Evolutionary conservation across 2,113 vertebrate genomes (phyloP).

Genomic region (Psittacula cyanocephala): DNA sequence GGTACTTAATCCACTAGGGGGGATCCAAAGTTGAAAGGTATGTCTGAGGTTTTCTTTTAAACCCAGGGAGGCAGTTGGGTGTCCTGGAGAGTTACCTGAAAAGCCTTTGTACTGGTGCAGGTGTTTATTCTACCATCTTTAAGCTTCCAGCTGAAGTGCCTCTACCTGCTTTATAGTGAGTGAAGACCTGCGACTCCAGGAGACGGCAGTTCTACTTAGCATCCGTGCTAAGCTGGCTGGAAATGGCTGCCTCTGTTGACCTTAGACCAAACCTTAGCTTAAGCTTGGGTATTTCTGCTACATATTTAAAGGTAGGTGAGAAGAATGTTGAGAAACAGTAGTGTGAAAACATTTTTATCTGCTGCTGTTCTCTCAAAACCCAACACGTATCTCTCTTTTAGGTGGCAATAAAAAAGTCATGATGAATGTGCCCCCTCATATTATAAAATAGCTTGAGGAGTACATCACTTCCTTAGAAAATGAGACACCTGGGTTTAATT

Average conservation of each 20-base stretch:
- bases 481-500: conserved; percentile 27
- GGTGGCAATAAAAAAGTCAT: neutral
- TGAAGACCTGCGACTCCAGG: neutral
- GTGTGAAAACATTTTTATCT: neutral
- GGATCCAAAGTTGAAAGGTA: neutral
- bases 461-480: conserved; percentile 22
- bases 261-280: neutral
- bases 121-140: neutral
- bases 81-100: neutral
- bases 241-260: neutral
- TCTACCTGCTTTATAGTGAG: neutral
- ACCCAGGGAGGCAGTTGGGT: neutral
- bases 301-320: neutral
- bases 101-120: neutral
- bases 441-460: neutral
- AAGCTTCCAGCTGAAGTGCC: neutral
- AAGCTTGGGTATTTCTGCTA: neutral
- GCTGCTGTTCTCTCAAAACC: neutral
- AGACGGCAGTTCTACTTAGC: neutral
- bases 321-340: neutral
- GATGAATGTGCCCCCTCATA: neutral
- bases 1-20: neutral
- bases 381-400: neutral
- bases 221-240: neutral
- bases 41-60: neutral